Base-by-base conservation (phyloP, 2,113 vertebrate species). In the Toxotes jaculatrix region DNA sequence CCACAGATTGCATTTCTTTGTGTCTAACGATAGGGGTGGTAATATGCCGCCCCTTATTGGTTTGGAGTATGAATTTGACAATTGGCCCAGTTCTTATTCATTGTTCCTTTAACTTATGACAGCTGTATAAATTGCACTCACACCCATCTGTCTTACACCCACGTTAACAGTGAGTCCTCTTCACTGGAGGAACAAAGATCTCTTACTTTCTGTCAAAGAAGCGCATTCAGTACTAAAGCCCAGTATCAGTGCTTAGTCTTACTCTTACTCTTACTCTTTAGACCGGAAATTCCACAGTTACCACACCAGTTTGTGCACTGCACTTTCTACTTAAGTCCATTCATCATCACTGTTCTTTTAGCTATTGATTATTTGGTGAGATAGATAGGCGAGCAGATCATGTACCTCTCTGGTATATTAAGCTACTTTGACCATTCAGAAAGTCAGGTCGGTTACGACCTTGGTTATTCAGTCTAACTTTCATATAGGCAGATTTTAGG, bases 321-420 rank as follows among this genome's bases (percentile, higher is more conserved):
- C 38, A 57, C 31, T 68, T 72, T 74, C 34, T 36, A 17, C 43
- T 74, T 55, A 5, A 40, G 49, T 73, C 59, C 77, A 79, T 88
- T 83, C 56, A 72, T 89, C 75, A 76, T 66, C 62, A 3, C 56
- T 23, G 12, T 59, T 45, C 78, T 75, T 1, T 14, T 10, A 19
- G 42, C 53, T 82, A 82, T 88, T 79, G 88, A 91, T 91, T 73
- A 14, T 11, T 21, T 69, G 5, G 31, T 47, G 16, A 85, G 71
- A 87, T 87, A 70, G 49, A 88, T 82, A 60, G 32, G 49, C 32
- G 5, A 59, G 68, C 31, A 34, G 36, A 31, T 68, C 3, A 27
- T 77, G 59, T 32, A 61, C 47, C 55, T 72, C 77, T 57, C 49
- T 66, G 78, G 53, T 82, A 38, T 67, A 87, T 89, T 74, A 80